Evolutionary conservation across 2,113 vertebrate species (phyloP).

Genomic region (Oostethus manadensis): DNA sequence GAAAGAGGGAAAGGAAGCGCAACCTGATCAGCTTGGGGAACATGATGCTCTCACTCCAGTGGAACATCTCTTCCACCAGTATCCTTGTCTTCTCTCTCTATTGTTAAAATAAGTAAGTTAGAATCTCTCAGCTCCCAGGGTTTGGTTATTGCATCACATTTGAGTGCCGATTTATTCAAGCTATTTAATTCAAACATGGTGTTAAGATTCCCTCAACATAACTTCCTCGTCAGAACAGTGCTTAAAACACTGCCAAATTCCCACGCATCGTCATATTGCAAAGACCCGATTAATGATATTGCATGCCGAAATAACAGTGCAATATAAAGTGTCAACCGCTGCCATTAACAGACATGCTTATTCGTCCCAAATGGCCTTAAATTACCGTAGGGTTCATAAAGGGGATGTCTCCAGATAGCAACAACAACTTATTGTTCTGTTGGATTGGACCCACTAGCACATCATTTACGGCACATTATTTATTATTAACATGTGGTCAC

Average conservation of each 20-base stretch:
- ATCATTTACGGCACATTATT: not conserved
- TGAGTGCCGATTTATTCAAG: too few relatives aligned
- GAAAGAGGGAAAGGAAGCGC: constrained; percentile 11
- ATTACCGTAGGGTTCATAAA: not conserved
- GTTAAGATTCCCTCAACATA: too few relatives aligned
- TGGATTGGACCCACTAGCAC: not conserved
- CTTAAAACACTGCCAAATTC: not conserved
- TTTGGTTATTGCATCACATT: too few relatives aligned
- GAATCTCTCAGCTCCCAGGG: too few relatives aligned
- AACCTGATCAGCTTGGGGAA: constrained; percentile 11
- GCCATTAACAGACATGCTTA: constrained; percentile 6
- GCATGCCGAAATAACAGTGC: not conserved
- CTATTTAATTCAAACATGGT: too few relatives aligned
- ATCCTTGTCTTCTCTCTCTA: not conserved
- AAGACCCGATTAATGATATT: not conserved
- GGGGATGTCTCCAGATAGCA: not conserved
- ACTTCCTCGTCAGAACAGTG: not conserved
- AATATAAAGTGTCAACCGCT: not conserved
- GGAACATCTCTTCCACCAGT: constrained; percentile 15
- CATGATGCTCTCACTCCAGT: constrained; percentile 12
- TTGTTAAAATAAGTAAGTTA: too few relatives aligned
- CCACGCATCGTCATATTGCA: not conserved
- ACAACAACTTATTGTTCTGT: not conserved
- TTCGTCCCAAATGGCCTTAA: not conserved
- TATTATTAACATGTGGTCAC: not conserved